Evolutionary conservation across 2,797 vertebrate genomes (phyloP), one percentile per base, ranked within the genome.

Genomic region (Percopsis omiscomaycus): DNA sequence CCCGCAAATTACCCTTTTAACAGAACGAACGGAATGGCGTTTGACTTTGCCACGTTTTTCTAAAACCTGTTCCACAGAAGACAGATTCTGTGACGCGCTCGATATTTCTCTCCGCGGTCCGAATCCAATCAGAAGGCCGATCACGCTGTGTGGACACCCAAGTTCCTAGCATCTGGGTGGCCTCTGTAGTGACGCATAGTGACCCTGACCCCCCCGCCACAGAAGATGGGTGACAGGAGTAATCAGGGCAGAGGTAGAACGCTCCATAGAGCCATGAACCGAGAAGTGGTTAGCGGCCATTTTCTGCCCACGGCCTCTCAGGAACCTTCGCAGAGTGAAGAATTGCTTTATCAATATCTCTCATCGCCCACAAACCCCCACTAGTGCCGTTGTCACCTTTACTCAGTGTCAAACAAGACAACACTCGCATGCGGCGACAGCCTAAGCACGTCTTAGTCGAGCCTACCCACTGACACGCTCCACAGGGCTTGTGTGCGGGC

Each of bases 341-440:
- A 73, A 73, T 81, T 66, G 71, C 80, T 84, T 83, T 64, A 79
- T 83, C 79, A 75, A 84, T 84, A 74, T 62, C 64, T 73, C 73
- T 79, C 69, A 72, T 83, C 77, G 76, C 61, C 70, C 53, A 27
- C 62, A 48, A 75, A 59, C 57, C 46, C 53, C 61, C 42, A 37
- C 5, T 37, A 37, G 32, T 37, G 28, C 59, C 4, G 0, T 47
- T 29, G 57, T 56, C 68, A 77, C 46, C 0, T 12, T 62, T 29
- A 42, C 74, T 75, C 16, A 3, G 46, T 69, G 66, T 73, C 77
- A 78, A 73, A 77, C 66, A 70, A 62, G 63, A 16, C 55, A 55
- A 22, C 59, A 69, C 56, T 68, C 75, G 71, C 64, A 2, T 44
- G 55, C 28, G 48, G 3, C 5, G 4, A 14, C 59, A 66, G 68